A percentile compares a stretch with the other conserved stretches of the same genome.
Conservation (phyloP, 2,888 invertebrate genomes). For the Drosophila neutralis region DNA sequence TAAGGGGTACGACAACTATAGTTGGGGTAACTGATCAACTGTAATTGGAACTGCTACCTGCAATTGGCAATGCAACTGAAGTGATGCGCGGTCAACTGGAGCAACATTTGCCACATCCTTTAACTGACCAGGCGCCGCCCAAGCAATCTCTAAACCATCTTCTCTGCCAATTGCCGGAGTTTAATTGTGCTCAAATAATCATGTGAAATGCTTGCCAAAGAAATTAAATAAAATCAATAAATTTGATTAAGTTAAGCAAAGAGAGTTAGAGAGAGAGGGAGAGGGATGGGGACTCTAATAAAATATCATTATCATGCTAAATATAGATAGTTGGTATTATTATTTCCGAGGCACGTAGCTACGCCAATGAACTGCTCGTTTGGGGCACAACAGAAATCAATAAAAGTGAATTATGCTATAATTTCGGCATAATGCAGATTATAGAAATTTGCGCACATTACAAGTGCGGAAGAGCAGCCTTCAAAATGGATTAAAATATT, state of each 20-base stretch:
- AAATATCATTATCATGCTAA: slow-evolving; percentile 2
- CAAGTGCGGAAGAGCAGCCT: slow-evolving; percentile 23
- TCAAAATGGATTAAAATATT: slow-evolving; percentile 4
- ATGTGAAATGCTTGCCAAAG: neutral
- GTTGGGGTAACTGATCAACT: neutral
- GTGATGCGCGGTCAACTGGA: neutral
- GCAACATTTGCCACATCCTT: neutral
- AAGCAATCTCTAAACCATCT: slow-evolving; percentile 1
- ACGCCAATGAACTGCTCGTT: slow-evolving; percentile 7
- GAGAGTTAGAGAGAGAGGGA: too few relatives aligned
- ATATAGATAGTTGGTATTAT: neutral
- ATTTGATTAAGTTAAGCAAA: neutral
- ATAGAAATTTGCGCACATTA: slow-evolving; percentile 75
- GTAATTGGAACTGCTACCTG: neutral
- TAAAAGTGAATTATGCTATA: slow-evolving; percentile 44
- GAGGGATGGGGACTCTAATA: neutral
- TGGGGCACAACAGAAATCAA: slow-evolving; percentile 35
- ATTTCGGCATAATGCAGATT: slow-evolving; percentile 58
- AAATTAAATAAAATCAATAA: neutral
- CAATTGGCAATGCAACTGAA: neutral
- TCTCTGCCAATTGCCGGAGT: neutral
- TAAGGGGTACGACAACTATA: neutral
- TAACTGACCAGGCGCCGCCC: slow-evolving; percentile 34
- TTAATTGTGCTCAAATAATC: slow-evolving; percentile 1
- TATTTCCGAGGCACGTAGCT: neutral